phyloP scores from a whole-genome alignment of 2,113 vertebrate species.

The Tilapia sparmanii region DNA sequence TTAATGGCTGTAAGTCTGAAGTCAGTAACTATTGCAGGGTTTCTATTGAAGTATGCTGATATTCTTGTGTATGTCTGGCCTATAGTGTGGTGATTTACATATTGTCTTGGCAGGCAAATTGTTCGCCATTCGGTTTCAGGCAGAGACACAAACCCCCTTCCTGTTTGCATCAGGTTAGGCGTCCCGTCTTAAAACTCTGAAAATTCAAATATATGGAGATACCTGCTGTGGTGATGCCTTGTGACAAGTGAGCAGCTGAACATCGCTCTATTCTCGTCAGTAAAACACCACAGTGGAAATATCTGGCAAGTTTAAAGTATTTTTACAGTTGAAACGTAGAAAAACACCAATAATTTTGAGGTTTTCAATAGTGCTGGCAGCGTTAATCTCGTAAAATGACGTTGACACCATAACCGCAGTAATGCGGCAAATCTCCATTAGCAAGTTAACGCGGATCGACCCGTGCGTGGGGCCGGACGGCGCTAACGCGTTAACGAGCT shows the following conservation, averaged over 20 bases:
- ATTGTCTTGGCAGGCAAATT: accelerated
- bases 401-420: accelerated
- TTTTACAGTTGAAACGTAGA: background rate
- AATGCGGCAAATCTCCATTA: background rate
- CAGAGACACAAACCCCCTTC: background rate
- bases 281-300: background rate
- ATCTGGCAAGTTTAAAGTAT: background rate
- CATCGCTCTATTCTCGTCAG: accelerated
- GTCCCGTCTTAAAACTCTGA: background rate
- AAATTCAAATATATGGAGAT: background rate
- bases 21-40: background rate
- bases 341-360: background rate
- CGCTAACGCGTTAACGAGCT: accelerated
- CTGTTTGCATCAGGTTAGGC: background rate
- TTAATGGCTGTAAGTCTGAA: background rate
- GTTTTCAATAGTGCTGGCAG: background rate
- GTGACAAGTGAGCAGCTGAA: background rate
- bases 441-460: accelerated
- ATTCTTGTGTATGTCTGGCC: background rate
- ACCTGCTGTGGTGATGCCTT: background rate
- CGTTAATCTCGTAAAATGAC: accelerated
- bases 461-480: background rate
- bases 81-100: accelerated
- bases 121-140: background rate
- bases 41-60: background rate